Base-by-base conservation (phyloP, 2,888 invertebrate species). In the Clitarchus hookeri region DNA sequence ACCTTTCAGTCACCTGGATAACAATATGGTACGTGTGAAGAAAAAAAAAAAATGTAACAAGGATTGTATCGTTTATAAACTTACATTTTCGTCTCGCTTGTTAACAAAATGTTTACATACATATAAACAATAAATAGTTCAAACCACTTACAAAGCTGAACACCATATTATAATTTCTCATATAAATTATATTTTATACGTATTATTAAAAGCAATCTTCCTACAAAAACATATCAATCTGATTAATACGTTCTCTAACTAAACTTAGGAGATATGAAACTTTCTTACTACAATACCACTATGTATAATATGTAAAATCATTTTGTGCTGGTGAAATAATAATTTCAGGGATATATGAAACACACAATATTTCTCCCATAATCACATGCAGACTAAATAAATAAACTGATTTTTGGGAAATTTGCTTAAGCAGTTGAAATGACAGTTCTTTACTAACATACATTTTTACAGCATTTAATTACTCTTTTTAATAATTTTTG, bases 311-410 rank as follows among this genome's bases (percentile, higher is more conserved):
- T 88, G 87, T 86, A 88, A 87, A 86, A 87, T 89, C 90, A 91
- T 36, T 91, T 90, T 91, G 91, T 91, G 88, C 89, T 90, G 90
- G 88, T 90, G 90, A 89, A 88, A 90, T 86, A 84, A 86, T 89
- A 87, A 88, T 90, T 89, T 88, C 89, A 91, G 91, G 91, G 91
- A 91, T 91, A 90, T 91, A 91, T 89, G 90, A 83, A 86, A 89
- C 90, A 90, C 90, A 91, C 91, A 91, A 90, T 91, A 90, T 90
- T 90, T 90, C 90, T 89, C 90, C 90, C 90, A 89, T 90, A 90
- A 90, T 90, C 90, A 90, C 90, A 89, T 36, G 36, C 36, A 36
- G 36, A 36, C 36, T 36, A 36, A 36, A 36, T 36, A 3, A 36
- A 36, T 36, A 3, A 36, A 36, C 4, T 36, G 36, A 36, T 36